phyloP scores from a whole-genome alignment of 2,888 invertebrate species.

The Diarsia brunnea region DNA sequence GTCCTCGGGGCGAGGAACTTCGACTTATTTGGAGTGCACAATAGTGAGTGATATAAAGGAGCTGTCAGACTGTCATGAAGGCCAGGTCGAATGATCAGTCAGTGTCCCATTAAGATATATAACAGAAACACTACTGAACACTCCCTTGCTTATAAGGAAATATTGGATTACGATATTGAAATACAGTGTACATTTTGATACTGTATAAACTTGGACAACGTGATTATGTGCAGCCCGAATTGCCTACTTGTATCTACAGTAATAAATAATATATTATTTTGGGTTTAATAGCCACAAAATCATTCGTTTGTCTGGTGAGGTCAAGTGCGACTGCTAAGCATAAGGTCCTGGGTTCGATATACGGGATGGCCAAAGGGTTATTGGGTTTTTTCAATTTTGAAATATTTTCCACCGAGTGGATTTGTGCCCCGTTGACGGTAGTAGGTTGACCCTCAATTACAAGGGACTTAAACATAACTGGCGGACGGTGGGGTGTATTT shows the following conservation, averaged over 20 bases:
- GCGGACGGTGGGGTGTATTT: too few relatives aligned
- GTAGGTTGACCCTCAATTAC: too few relatives aligned
- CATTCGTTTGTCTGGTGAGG: too few relatives aligned
- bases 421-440: too few relatives aligned
- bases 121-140: slow-evolving; percentile 40
- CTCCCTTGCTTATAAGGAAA: slow-evolving; percentile 44
- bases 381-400: too few relatives aligned
- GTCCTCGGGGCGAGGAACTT: neutral
- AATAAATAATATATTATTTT: slow-evolving; percentile 9
- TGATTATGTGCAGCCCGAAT: neutral
- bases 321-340: too few relatives aligned
- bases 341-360: too few relatives aligned
- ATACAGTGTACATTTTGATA: slow-evolving; percentile 29
- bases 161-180: slow-evolving; percentile 54
- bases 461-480: too few relatives aligned
- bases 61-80: slow-evolving; percentile 44
- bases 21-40: slow-evolving; percentile 54
- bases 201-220: neutral
- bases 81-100: slow-evolving; percentile 50
- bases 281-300: neutral
- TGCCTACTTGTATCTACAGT: slow-evolving; percentile 6
- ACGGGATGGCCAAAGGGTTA: too few relatives aligned
- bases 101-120: slow-evolving; percentile 52
- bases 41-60: slow-evolving; percentile 45
- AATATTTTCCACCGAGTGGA: too few relatives aligned